Evolutionary conservation across 2,113 vertebrate species (phyloP).

Genomic region (Rattus norvegicus): GRCr8 NC_086027.1:20475001-20475500

Average conservation of each 20-base stretch:
- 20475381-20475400: background rate
- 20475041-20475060: no score
- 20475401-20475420: background rate
- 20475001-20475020: no score
- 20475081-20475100: no score
- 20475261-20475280: background rate
- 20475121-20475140: no score
- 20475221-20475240: background rate
- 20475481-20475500: background rate
- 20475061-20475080: no score
- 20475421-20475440: background rate
- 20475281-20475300: background rate
- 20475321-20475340: background rate
- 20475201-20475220: no score
- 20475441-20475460: background rate
- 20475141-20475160: no score
- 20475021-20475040: no score
- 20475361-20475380: background rate
- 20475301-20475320: background rate
- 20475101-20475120: no score
- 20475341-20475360: background rate
- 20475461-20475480: background rate
- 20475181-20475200: no score
- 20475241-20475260: background rate
- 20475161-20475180: no score